Evolutionary conservation across 2,888 invertebrate genomes (phyloP).

Genomic region (Netelia fuscicornis): DNA sequence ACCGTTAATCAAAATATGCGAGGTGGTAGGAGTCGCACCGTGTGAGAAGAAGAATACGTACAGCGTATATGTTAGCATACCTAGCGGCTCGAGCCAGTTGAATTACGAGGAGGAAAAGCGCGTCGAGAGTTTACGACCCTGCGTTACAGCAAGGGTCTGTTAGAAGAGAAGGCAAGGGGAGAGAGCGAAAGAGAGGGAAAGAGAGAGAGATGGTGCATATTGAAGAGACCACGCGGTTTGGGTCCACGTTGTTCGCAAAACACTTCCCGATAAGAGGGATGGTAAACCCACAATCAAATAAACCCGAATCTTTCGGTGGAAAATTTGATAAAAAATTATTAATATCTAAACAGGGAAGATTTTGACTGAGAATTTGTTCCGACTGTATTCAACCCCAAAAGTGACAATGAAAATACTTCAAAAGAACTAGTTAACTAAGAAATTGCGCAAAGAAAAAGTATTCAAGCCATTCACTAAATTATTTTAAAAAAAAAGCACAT

Average conservation of each 20-base stretch:
- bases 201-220: conserved; percentile 3
- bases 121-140: conserved; percentile 76
- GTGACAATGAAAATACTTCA: no score
- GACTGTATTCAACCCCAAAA: no score
- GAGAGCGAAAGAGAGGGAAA: not conserved
- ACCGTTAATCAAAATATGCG: conserved; percentile 70
- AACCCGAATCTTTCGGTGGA: no score
- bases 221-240: conserved; percentile 60
- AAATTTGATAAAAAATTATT: no score
- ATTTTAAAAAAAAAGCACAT: no score
- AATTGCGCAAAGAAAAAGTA: no score
- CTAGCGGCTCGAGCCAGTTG: conserved; percentile 66
- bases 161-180: conserved; percentile 23
- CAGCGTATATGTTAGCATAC: not conserved
- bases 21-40: conserved; percentile 55
- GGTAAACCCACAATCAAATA: no score
- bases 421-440: no score
- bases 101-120: conserved; percentile 78
- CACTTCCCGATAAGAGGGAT: conserved; percentile 9
- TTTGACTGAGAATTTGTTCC: no score
- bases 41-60: conserved; percentile 43
- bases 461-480: no score
- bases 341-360: no score
- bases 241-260: conserved; percentile 56
- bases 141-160: conserved; percentile 67